Percentiles rank a stretch among this genome's conserved stretches.
Conservation (phyloP, 2,888 invertebrate species). For the Dimorphilus gyrociliatus region DNA sequence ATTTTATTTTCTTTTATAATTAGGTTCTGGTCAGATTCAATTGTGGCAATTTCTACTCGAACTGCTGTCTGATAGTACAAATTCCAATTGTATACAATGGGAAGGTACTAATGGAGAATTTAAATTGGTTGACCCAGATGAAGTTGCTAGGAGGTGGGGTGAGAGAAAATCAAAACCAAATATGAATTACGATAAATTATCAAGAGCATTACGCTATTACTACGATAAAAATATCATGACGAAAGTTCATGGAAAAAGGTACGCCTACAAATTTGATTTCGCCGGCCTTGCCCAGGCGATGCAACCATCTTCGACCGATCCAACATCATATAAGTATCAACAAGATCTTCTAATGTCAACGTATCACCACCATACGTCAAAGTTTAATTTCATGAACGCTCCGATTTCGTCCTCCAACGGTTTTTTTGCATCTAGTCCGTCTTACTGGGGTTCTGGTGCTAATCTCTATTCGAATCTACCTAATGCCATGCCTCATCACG, state of each 20-base stretch:
- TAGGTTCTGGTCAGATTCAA: conserved; percentile 58
- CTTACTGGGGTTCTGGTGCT: conserved; percentile 23
- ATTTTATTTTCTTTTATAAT: conserved; percentile 1
- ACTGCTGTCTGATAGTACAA: conserved; percentile 67
- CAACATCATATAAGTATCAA: conserved; percentile 83
- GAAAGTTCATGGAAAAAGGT: conserved; percentile 74
- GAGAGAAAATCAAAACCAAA: conserved; percentile 86
- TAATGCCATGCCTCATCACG: conserved; percentile 49
- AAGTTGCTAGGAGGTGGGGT: conserved; percentile 84
- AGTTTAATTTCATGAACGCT: conserved; percentile 69
- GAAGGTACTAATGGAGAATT: conserved; percentile 90
- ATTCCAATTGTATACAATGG: conserved; percentile 85
- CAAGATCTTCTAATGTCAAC: conserved; percentile 83
- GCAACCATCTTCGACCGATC: conserved; percentile 45
- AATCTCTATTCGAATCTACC: conserved; percentile 46
- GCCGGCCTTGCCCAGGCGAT: conserved; percentile 62
- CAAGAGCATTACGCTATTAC: conserved; percentile 44
- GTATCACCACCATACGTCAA: conserved; percentile 42
- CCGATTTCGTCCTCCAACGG: conserved; percentile 21
- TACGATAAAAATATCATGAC: conserved; percentile 36
- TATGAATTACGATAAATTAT: conserved; percentile 95
- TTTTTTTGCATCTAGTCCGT: conserved; percentile 19
- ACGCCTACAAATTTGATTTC: conserved; percentile 92
- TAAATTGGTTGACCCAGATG: conserved; percentile 84
- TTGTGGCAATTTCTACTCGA: conserved; percentile 97